Conservation (phyloP, 1,140 invertebrate species). For the Aradophagus sp. region DNA sequence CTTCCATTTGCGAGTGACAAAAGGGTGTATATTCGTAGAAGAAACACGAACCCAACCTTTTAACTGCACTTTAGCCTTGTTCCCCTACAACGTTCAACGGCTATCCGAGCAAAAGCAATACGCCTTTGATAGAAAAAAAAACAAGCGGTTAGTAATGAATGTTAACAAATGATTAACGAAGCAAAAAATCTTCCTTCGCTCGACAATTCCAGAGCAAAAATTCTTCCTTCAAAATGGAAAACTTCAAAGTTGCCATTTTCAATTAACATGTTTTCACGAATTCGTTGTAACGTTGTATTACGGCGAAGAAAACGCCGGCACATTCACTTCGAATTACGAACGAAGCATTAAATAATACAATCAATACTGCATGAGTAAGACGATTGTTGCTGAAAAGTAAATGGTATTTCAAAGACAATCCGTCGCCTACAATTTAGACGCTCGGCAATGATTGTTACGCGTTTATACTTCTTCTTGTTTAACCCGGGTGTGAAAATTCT, state of each 20-base stretch:
- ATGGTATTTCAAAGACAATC: no score
- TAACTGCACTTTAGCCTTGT: constrained; percentile 29
- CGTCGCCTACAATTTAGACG: neutral
- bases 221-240: neutral
- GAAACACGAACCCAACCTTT: constrained; percentile 33
- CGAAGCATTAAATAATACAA: neutral
- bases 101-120: constrained; percentile 1
- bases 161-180: neutral
- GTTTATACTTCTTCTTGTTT: no score
- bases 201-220: neutral
- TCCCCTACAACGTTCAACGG: constrained; percentile 9
- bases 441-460: no score
- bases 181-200: neutral
- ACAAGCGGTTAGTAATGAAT: no score
- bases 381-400: constrained; percentile 2
- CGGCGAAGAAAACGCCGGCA: no score
- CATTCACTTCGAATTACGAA: constrained; percentile 8
- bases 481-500: constrained; percentile 8
- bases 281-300: no score
- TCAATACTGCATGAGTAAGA: neutral
- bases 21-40: constrained; percentile 13
- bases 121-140: no score
- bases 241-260: no score
- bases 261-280: no score
- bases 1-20: constrained; percentile 36